Conservation (phyloP, 2,888 invertebrate species). For the Scrobipalpa atriplicella region DNA sequence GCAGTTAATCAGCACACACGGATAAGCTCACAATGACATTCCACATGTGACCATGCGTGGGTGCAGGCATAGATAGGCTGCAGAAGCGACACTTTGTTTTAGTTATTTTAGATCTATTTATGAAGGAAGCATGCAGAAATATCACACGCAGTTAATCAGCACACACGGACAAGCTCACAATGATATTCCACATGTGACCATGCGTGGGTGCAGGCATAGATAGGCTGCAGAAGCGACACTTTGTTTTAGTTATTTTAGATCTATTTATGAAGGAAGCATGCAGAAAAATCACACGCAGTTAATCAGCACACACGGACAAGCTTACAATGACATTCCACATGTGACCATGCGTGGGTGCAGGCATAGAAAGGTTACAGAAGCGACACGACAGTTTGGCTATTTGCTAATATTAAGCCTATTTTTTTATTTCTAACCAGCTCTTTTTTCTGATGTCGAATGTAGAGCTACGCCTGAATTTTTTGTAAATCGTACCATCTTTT, state of each 20-base stretch:
- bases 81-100: background rate
- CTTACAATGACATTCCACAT: conserved; percentile 30
- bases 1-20: conserved; percentile 19
- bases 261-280: background rate
- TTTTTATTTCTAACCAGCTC: too few relatives aligned
- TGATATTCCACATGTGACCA: conserved; percentile 27
- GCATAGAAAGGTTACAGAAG: background rate
- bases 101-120: too few relatives aligned
- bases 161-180: conserved; percentile 21
- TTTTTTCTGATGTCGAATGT: too few relatives aligned
- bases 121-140: conserved; percentile 3
- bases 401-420: too few relatives aligned
- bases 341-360: conserved; percentile 3
- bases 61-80: background rate
- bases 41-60: conserved; percentile 31
- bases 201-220: background rate
- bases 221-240: background rate
- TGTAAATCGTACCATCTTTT: too few relatives aligned
- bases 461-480: too few relatives aligned
- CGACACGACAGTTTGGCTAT: background rate
- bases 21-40: conserved; percentile 31
- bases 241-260: too few relatives aligned
- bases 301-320: conserved; percentile 1
- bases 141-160: conserved; percentile 13
- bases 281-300: conserved; percentile 12